A percentile compares a stretch with the other conserved stretches of the same genome.
phyloP scores from a whole-genome alignment of 2,888 invertebrate genomes.

The Calameuta filiformis region DNA sequence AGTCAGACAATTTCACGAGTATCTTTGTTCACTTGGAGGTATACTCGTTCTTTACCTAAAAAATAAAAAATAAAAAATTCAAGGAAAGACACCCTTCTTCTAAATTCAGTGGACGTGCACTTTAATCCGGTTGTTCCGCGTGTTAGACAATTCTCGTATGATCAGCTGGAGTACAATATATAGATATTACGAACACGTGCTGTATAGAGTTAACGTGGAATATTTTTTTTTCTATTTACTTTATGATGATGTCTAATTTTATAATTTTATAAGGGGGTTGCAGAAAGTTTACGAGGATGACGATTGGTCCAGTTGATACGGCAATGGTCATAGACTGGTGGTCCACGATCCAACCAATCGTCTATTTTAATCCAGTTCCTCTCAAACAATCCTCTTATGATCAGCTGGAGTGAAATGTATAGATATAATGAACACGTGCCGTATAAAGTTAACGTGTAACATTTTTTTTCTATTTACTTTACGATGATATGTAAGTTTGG shows the following conservation, averaged over 20 bases:
- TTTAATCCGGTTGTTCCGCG: conserved; percentile 33
- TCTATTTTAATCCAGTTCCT: conserved; percentile 26
- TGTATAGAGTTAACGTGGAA: not conserved
- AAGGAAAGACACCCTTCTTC: conserved; percentile 23
- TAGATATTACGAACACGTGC: not conserved
- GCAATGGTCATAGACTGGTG: too few species aligned
- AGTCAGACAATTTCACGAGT: not conserved
- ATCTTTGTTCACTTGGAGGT: not conserved
- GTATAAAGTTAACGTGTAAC: too few species aligned
- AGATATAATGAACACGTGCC: too few species aligned
- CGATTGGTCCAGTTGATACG: too few species aligned
- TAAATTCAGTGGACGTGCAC: conserved; percentile 35
- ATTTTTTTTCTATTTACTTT: too few species aligned
- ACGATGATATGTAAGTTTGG: too few species aligned
- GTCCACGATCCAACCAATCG: not conserved
- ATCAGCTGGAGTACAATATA: not conserved
- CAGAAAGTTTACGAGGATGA: too few species aligned
- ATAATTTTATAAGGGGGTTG: not conserved
- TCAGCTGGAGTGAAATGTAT: too few species aligned
- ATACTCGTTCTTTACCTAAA: not conserved
- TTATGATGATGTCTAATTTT: not conserved
- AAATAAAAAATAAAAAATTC: not conserved
- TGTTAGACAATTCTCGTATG: not conserved
- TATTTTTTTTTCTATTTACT: too few species aligned
- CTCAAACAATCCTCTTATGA: not conserved